These are phyloP conservation scores for Choloepus didactylus DNA, from an alignment of 2,797 vertebrate species.

Conservation along the genomic window DNA sequence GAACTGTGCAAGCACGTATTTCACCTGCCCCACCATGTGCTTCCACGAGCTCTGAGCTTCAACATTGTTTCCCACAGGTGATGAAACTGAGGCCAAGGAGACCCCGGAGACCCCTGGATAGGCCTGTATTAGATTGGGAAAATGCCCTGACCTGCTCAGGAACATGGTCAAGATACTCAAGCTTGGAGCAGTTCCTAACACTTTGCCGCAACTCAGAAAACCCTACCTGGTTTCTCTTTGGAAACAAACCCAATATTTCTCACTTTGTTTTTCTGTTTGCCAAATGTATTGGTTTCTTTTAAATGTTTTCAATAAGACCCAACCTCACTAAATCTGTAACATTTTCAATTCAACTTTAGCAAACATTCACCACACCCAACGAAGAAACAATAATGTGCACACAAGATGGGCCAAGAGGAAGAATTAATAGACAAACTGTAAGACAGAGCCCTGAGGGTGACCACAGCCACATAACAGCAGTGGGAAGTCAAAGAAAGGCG, in stretches of 20 bases:
- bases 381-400: neutral
- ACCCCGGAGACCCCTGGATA: neutral
- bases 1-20: accelerated
- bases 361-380: neutral
- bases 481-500: neutral
- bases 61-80: neutral
- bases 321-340: neutral
- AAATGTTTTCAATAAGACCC: neutral
- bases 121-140: neutral
- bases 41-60: neutral
- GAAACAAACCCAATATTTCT: neutral
- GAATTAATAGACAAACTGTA: too few relatives aligned
- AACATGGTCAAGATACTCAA: neutral
- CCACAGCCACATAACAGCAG: neutral
- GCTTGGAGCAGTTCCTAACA: neutral
- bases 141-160: neutral
- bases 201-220: neutral
- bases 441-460: neutral
- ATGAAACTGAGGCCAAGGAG: neutral
- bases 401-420: neutral
- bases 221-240: neutral
- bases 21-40: accelerated
- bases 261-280: neutral
- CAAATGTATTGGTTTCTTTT: neutral
- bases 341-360: neutral